Percentiles rank a stretch among this genome's conserved stretches.
Conservation (phyloP, 2,888 invertebrate genomes). For the Perizoma flavofasciatum region DNA sequence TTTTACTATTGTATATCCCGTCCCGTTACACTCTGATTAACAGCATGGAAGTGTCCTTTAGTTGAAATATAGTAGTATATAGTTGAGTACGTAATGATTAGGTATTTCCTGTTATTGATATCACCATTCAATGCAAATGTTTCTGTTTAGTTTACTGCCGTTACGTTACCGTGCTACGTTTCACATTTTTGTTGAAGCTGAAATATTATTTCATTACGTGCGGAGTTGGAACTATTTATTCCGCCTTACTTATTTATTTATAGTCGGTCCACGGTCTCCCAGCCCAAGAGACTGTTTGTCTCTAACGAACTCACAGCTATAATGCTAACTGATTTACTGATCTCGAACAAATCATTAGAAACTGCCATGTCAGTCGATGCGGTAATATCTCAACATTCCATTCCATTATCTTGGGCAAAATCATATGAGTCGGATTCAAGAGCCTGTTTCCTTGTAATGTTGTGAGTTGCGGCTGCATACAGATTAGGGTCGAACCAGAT, state of each 20-base stretch:
- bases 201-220: slow-evolving; percentile 1
- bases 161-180: too few relatives aligned
- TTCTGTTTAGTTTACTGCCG: neutral
- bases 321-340: slow-evolving; percentile 19
- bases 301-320: slow-evolving; percentile 11
- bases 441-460: slow-evolving; percentile 16
- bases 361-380: neutral
- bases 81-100: slow-evolving; percentile 23
- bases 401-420: slow-evolving; percentile 4
- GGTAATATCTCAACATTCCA: slow-evolving; percentile 3
- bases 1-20: slow-evolving; percentile 11
- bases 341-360: slow-evolving; percentile 9
- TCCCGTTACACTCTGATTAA: slow-evolving; percentile 29
- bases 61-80: slow-evolving; percentile 33
- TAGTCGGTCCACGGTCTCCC: slow-evolving; percentile 20
- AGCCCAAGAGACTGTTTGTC: slow-evolving; percentile 24
- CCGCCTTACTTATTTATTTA: slow-evolving; percentile 31
- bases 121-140: slow-evolving; percentile 22
- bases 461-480: slow-evolving; percentile 13
- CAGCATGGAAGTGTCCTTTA: slow-evolving; percentile 33
- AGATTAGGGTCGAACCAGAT: slow-evolving; percentile 21
- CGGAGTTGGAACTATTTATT: slow-evolving; percentile 19
- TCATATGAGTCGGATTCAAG: slow-evolving; percentile 14
- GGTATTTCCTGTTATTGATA: slow-evolving; percentile 40
- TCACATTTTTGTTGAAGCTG: slow-evolving; percentile 8